Percentiles rank a stretch among this genome's conserved stretches.
These are phyloP conservation scores for Zoanthus sansibaricus DNA, from an alignment of 92 coral and sea anemone species.

Conservation along the genomic window DNA sequence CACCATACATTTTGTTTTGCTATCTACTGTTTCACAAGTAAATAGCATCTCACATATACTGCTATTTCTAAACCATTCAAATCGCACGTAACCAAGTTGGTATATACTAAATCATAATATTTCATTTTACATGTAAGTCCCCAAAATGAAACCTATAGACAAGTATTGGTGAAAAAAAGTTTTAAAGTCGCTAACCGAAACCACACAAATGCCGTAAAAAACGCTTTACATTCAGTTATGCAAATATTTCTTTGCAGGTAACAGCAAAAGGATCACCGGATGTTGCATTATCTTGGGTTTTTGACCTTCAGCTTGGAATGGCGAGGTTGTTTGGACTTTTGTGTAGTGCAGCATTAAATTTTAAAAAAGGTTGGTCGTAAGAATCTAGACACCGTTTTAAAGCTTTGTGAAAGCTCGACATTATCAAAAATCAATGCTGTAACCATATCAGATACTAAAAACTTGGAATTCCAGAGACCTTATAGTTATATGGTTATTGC, in stretches of 20 bases:
- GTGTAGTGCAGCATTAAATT: slow-evolving; percentile 94
- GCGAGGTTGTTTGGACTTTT: slow-evolving; percentile 95
- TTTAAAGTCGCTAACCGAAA: no score
- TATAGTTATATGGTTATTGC: no score
- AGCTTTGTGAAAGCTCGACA: neutral
- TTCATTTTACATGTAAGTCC: no score
- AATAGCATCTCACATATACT: no score
- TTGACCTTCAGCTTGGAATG: slow-evolving; percentile 98
- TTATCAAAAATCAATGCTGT: no score
- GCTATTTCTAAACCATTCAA: no score
- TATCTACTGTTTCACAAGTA: neutral
- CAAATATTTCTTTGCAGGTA: slow-evolving; percentile 65
- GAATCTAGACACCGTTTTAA: neutral
- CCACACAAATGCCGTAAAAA: neutral
- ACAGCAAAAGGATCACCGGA: slow-evolving; percentile 98
- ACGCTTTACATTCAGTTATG: neutral
- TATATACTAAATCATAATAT: no score
- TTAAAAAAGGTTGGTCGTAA: slow-evolving; percentile 68
- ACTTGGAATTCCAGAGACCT: no score
- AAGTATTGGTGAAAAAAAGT: no score
- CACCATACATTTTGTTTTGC: neutral
- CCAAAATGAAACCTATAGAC: no score
- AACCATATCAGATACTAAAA: no score
- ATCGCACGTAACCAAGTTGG: no score
- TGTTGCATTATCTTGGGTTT: slow-evolving; percentile 94